A percentile compares a stretch with the other conserved stretches of the same genome.
Conservation (phyloP, 2,113 vertebrate species). For the Halcyon malimbica region DNA sequence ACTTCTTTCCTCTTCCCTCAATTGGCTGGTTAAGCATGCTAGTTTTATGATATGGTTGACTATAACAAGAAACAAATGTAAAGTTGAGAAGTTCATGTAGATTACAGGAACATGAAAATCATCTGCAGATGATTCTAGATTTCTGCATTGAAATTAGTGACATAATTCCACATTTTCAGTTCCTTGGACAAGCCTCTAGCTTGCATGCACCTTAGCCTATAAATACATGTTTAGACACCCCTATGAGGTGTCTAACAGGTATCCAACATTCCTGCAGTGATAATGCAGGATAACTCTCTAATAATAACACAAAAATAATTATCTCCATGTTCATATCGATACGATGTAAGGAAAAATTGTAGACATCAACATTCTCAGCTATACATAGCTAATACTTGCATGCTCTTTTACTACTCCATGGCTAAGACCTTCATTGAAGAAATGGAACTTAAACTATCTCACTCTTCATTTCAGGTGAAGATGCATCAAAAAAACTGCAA, state of each 20-base stretch:
- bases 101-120: background rate
- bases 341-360: background rate
- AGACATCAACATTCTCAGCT: background rate
- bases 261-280: background rate
- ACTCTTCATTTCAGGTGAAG: background rate
- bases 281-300: background rate
- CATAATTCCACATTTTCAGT: background rate
- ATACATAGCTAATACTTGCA: background rate
- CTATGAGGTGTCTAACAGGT: background rate
- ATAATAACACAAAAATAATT: background rate
- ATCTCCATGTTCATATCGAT: background rate
- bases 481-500: background rate
- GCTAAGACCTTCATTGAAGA: background rate
- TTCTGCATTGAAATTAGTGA: background rate
- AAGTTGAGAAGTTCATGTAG: background rate
- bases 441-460: background rate
- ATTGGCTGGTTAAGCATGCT: background rate
- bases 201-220: background rate
- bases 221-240: background rate
- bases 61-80: background rate
- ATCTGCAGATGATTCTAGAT: background rate
- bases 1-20: background rate
- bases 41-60: background rate
- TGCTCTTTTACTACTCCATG: background rate
- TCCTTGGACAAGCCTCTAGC: background rate